A percentile compares a stretch with the other conserved stretches of the same genome.
phyloP scores from a whole-genome alignment of 2,797 vertebrate species.

The Cossypha niveicapilla region DNA sequence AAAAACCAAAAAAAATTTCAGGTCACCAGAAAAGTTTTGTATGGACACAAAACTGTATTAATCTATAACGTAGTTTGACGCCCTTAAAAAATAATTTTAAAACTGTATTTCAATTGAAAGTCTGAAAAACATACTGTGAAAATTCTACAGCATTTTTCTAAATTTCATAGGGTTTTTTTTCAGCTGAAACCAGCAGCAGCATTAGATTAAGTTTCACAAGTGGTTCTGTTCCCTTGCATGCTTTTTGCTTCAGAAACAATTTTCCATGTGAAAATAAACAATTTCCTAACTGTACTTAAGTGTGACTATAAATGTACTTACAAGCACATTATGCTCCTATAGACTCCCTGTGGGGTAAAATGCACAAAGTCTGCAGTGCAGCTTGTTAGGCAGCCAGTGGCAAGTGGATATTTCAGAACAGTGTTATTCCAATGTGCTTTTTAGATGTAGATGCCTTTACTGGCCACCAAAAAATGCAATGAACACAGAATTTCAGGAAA shows the following conservation, averaged over 20 bases:
- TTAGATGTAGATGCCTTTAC: neutral
- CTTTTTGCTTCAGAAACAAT: neutral
- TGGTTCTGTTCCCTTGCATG: neutral
- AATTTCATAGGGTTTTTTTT: neutral
- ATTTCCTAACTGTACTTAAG: neutral
- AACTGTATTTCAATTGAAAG: neutral
- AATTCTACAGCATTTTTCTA: neutral
- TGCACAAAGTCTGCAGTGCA: neutral
- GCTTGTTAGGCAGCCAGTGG: neutral
- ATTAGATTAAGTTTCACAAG: neutral
- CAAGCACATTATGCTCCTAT: neutral
- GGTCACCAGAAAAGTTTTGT: neutral
- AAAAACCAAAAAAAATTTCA: neutral
- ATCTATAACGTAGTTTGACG: neutral
- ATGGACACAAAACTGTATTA: neutral
- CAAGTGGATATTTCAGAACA: neutral
- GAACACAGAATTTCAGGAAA: neutral
- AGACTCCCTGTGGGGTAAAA: neutral
- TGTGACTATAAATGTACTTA: neutral
- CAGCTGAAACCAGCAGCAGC: neutral
- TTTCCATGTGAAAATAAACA: neutral
- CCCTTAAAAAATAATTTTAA: neutral
- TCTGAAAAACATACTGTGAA: neutral
- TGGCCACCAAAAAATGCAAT: neutral
- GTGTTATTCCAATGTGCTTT: neutral